Conservation (phyloP, 2,888 invertebrate species). For the Epinotia demarniana region DNA sequence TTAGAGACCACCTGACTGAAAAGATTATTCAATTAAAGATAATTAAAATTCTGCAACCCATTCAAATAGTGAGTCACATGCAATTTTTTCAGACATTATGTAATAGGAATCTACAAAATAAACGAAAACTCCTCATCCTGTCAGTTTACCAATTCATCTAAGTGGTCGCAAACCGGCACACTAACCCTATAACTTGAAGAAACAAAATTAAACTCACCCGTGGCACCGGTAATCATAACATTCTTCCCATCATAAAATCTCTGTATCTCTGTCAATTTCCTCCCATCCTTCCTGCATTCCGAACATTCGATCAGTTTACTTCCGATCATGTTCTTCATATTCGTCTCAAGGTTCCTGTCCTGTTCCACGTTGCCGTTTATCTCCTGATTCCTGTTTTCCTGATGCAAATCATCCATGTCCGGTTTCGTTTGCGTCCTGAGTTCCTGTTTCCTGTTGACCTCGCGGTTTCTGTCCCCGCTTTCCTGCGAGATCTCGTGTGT, state of each 20-base stretch:
- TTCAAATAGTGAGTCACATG: no score
- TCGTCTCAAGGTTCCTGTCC: constrained; percentile 8
- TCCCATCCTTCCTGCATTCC: constrained; percentile 48
- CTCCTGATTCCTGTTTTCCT: constrained; percentile 6
- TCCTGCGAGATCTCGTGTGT: constrained; percentile 12
- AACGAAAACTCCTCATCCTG: no score
- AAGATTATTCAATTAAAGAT: no score
- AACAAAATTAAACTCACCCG: constrained; percentile 68
- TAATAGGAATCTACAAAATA: no score
- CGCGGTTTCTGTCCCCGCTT: constrained; percentile 9
- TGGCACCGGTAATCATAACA: constrained; percentile 86
- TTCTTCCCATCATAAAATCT: constrained; percentile 85
- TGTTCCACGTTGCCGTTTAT: constrained; percentile 7
- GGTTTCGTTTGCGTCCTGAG: neutral
- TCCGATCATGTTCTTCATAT: neutral
- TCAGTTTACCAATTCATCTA: no score
- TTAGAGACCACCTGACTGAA: no score
- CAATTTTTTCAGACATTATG: no score
- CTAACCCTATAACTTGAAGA: neutral
- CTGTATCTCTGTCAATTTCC: constrained; percentile 74
- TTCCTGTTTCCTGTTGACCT: neutral
- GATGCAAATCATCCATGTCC: neutral
- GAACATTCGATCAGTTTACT: constrained; percentile 9
- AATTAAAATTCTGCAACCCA: no score
- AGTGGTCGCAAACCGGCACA: no score